A percentile compares a stretch with the other conserved stretches of the same genome.
Evolutionary conservation across 2,888 invertebrate species (phyloP).

Genomic region (Pandemis cinnamomeana): DNA sequence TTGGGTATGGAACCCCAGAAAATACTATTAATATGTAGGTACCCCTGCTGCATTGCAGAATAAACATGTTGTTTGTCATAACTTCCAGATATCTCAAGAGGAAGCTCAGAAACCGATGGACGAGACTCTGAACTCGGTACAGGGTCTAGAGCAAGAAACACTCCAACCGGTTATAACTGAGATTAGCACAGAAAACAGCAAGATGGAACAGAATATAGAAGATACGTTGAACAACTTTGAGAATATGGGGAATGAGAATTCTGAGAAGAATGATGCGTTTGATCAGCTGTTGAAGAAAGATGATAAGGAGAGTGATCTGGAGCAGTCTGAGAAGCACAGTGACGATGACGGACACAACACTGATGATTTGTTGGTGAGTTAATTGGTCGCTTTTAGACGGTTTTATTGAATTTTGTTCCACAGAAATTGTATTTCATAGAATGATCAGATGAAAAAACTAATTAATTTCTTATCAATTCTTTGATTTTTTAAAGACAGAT

Average conservation of each 20-base stretch:
- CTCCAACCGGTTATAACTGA: slow-evolving; percentile 6
- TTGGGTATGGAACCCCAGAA: no score
- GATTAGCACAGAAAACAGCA: slow-evolving; percentile 20
- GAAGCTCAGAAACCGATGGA: slow-evolving; percentile 39
- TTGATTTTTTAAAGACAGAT: no score
- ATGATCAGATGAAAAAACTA: no score
- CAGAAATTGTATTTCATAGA: no score
- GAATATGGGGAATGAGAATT: slow-evolving; percentile 32
- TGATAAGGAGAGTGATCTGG: slow-evolving; percentile 62
- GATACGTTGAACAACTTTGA: slow-evolving; percentile 65
- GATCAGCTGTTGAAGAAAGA: slow-evolving; percentile 28
- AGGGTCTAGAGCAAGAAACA: neutral
- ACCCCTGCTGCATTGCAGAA: no score
- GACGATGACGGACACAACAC: slow-evolving; percentile 62
- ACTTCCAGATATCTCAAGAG: slow-evolving; percentile 48
- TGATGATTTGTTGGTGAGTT: slow-evolving; percentile 68
- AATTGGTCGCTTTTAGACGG: no score
- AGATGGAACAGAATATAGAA: slow-evolving; percentile 58
- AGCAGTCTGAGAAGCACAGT: slow-evolving; percentile 49
- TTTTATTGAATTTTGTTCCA: no score
- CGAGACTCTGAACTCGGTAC: slow-evolving; percentile 23
- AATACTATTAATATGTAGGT: no score
- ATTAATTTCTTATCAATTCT: no score
- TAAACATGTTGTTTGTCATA: no score
- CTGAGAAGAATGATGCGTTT: slow-evolving; percentile 32